Base-by-base conservation (phyloP, 2,888 invertebrate genomes). In the Eupithecia centaureata region DNA sequence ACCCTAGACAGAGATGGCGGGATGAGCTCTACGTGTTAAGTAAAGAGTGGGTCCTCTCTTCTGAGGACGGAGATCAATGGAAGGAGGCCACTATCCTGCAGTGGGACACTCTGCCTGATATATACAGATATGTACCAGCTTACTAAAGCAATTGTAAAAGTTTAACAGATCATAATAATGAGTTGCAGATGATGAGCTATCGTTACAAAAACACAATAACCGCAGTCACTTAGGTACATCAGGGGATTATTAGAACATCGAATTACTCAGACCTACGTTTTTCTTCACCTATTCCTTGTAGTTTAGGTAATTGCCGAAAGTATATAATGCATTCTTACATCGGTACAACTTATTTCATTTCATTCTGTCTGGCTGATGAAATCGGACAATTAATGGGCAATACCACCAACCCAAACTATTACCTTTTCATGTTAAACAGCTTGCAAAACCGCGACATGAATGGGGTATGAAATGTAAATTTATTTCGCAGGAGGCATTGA, bases 321-420 rank as follows among this genome's bases (percentile, higher is more conserved):
- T n/a, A 35, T 0, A 15, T 38, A n/a, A n/a, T 5, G 1, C 2
- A n/a, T 38, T 7, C 35, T 0, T 33, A 33, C 2, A 2, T 15
- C n/a, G n/a, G n/a, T n/a, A n/a, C n/a, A n/a, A 35, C 35, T 15
- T 15, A 15, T 5, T n/a, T n/a, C 38, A 38, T n/a, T 38, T 38
- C 38, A 47, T 47, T 47, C 10, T 51, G 51, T 25, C 22, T 47
- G 47, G 47, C 3, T 22, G 30, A 61, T 30, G 15, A 47, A 30
- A 61, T 61, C 13, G 60, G 10, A 18, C 47, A 61, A 30, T 42
- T 42, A 27, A 60, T 60, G n/a, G 42, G 12, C 28, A 38, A 60
- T 42, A 60, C 18, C n/a, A 28, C 42, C 15, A 60, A 38, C n/a
- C 27, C 42, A 38, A 38, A 60, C 38, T 42, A 60, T 42, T 56